Base-by-base conservation (phyloP, 1,140 invertebrate species). In the Bacillus rossius region DNA sequence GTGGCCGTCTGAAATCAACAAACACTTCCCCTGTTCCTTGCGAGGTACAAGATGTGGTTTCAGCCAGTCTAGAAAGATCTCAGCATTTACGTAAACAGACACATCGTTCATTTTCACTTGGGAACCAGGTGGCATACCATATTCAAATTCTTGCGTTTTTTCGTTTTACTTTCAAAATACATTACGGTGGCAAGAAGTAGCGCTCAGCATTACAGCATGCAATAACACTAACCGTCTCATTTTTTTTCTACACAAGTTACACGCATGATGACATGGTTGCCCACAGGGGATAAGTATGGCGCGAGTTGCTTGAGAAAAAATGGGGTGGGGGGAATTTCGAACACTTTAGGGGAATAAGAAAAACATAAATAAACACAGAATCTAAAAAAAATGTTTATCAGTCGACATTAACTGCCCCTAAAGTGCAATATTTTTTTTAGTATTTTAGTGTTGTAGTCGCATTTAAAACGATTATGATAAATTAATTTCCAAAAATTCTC, bases 31-130 rank as follows among this genome's bases (percentile, higher is more conserved):
- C n/a, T 26, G 25, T 7, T 62, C 62, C 59, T 75, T 76, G 19
- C 50, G 55, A 8, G 67, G 67, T 7, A 34, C 25, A 61, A 74
- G 75, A 29, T 69, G 65, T 55, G 70, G 65, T 43, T 62, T 66
- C 4, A 74, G 55, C 69, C 69, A 75, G 57, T 71, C 67, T 1
- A 66, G 58, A 59, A 76, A 75, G 23, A 76, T 38, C 26, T 69
- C 65, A 16, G 69, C 25, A 47, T 64, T 75, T 14, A 75, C 57
- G 51, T 72, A 73, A 0, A 65, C 60, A 22, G 71, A 75, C 55
- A 73, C 71, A 64, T 69, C 49, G 70, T 59, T 74, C 71, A 66
- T 73, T 69, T 19, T 74, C 64, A 66, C 73, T 59, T 62, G 74
- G 17, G 67, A 69, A 13, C 68, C 68, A 37, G 60, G 50, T 38